Conservation (phyloP, 2,888 invertebrate species). For the Xanthia togata region DNA sequence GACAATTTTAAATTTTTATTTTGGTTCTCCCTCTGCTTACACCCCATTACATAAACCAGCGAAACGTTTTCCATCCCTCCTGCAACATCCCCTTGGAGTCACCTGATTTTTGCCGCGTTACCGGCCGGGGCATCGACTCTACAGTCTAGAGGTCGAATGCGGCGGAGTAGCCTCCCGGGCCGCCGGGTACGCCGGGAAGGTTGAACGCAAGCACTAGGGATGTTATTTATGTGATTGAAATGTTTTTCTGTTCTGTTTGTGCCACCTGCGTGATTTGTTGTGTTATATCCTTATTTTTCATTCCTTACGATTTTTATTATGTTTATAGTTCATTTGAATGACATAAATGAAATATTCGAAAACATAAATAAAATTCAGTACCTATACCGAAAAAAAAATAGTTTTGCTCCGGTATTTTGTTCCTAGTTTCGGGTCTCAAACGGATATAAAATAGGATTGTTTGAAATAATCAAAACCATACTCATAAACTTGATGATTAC, state of each 20-base stretch:
- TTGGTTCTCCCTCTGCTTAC: neutral
- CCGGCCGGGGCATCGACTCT: conserved; percentile 58
- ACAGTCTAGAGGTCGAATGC: conserved; percentile 65
- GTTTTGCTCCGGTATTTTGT: neutral
- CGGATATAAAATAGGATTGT: neutral
- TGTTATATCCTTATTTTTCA: neutral
- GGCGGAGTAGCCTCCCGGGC: conserved; percentile 27
- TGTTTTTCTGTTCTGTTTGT: conserved; percentile 26
- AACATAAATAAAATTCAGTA: neutral
- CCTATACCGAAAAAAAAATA: neutral
- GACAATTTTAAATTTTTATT: neutral
- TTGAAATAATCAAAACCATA: neutral
- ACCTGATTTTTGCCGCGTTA: conserved; percentile 48
- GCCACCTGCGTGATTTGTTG: neutral
- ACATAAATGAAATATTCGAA: neutral
- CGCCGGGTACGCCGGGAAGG: conserved; percentile 44
- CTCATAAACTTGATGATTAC: neutral
- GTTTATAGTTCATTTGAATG: neutral
- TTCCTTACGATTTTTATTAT: neutral
- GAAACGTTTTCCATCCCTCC: conserved; percentile 8
- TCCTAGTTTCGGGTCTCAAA: conserved; percentile 14
- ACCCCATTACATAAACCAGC: conserved; percentile 21
- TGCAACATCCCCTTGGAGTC: conserved; percentile 51
- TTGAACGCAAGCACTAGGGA: conserved; percentile 32
- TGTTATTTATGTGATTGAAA: conserved; percentile 10